Percentiles rank a stretch among this genome's conserved stretches.
phyloP scores from a whole-genome alignment of 2,113 vertebrate species.

The Crotalus viridis region DNA sequence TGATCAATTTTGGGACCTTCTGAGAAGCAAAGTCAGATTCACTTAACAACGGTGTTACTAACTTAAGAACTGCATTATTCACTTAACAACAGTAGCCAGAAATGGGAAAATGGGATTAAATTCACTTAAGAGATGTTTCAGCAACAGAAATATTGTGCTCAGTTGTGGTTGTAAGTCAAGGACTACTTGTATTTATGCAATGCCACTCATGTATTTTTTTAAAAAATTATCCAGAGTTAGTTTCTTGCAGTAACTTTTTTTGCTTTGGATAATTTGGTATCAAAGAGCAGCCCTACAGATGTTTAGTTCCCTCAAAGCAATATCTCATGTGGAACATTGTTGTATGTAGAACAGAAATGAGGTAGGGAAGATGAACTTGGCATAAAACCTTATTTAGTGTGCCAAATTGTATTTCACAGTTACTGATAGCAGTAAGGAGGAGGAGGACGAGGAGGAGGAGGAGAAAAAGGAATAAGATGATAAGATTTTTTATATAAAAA shows the following conservation, averaged over 20 bases:
- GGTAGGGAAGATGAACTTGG: background rate
- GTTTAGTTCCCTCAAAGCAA: background rate
- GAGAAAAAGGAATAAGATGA: background rate
- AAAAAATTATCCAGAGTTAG: background rate
- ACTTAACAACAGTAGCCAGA: background rate
- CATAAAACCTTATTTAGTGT: background rate
- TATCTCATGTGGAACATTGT: slow-evolving; percentile 22
- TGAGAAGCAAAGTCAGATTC: no score
- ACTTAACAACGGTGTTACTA: no score
- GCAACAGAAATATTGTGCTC: background rate
- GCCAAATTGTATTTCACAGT: background rate
- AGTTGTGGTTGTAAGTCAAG: background rate
- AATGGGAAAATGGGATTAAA: background rate
- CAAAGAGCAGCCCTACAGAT: background rate
- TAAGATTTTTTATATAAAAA: background rate
- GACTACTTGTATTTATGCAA: background rate
- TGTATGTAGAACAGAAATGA: background rate
- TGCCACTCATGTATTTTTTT: background rate
- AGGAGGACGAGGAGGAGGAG: background rate
- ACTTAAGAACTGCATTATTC: no score
- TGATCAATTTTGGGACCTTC: no score
- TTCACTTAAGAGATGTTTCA: background rate
- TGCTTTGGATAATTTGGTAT: background rate
- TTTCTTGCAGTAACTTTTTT: background rate
- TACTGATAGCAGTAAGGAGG: background rate